phyloP scores from a whole-genome alignment of 2,888 invertebrate species.

The Nomada fabriciana region DNA sequence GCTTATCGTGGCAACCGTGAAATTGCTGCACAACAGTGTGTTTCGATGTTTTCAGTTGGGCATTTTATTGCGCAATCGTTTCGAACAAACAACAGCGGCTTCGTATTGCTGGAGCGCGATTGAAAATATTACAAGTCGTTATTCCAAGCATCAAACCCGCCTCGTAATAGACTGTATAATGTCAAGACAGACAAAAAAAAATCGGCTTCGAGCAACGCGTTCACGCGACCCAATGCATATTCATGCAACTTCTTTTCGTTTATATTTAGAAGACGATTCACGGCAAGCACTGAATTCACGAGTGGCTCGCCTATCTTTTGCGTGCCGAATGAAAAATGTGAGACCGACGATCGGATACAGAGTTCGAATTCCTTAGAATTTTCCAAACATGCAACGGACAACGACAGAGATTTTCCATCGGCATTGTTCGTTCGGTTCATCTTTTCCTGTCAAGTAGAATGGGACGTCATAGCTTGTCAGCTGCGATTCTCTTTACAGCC shows the following conservation, averaged over 20 bases:
- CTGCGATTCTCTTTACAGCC: no score
- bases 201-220: neutral
- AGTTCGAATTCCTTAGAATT: no score
- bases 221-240: neutral
- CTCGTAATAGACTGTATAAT: neutral
- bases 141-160: neutral
- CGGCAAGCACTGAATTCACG: no score
- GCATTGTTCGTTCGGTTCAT: no score
- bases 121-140: neutral
- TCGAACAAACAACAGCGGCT: neutral
- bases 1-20: neutral
- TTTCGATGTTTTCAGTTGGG: constrained; percentile 23
- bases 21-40: constrained; percentile 12
- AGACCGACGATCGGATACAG: no score
- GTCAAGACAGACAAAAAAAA: neutral
- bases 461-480: no score
- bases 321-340: neutral
- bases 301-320: neutral
- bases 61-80: neutral
- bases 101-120: neutral
- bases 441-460: no score
- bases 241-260: neutral
- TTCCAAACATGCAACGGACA: no score
- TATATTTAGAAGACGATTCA: constrained; percentile 6
- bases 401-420: no score